Evolutionary conservation across 2,113 vertebrate genomes (phyloP), one percentile per base, ranked within the genome.

Genomic region (Odobenus rosmarus): DNA sequence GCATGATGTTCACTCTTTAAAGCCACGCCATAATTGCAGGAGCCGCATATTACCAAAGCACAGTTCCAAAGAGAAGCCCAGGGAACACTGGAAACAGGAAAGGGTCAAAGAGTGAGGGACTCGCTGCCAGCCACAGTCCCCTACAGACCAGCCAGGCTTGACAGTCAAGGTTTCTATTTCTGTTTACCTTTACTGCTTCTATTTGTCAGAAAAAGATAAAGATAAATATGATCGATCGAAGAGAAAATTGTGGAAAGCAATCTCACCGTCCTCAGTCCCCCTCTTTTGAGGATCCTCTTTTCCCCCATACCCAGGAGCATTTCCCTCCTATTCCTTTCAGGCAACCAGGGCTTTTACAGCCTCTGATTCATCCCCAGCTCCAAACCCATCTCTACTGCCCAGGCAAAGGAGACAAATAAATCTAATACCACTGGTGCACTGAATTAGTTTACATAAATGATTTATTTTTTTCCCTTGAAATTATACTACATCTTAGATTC

Each of bases 101-200:
- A 94, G 2, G 26, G 80, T 79, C 80, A 69, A 39, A 39, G 71
- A 42, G 24, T 26, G 26, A 46, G 23, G 74, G 18, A 6, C n/a
- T 12, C 11, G 10, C 59, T 69, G 36, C 49, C 74, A 93, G 61
- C 72, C 53, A 33, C n/a, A 93, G 71, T 57, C 53, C 42, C 61
- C 49, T 33, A n/a, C 24, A 89, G 33, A 59, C 4, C 7, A 87
- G 74, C 55, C 62, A 90, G 2, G 13, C 42, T 59, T 49, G 13
- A 74, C 64, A 82, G 10, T 1, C 16, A 24, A 7, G 23, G 14
- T 59, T 80, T 84, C 53, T 83, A n/a, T 71, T 90, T 88, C 76
- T 79, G 49, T 26, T 80, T 91, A 51, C 24, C 62, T 94, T 81
- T 62, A 82, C 36, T 90, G 62, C 13, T 94, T 88, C 95, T 95